Conservation (phyloP, 2,113 vertebrate species). For the Amblyornis subalaris region DNA sequence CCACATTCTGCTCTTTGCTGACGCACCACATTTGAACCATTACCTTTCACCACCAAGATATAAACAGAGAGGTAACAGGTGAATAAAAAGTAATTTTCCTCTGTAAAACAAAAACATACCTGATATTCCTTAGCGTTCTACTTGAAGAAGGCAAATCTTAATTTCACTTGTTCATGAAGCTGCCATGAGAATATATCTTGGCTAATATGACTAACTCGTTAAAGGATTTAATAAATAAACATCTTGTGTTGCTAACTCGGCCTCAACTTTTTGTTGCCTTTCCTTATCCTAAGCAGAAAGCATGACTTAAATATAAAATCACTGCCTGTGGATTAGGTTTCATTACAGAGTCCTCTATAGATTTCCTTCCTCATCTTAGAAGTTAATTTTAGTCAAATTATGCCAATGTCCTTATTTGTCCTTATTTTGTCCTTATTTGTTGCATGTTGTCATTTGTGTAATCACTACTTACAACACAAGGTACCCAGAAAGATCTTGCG, state of each 20-base stretch:
- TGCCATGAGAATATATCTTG: neutral
- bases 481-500: neutral
- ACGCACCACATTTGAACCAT: neutral
- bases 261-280: neutral
- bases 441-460: neutral
- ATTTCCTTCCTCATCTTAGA: neutral
- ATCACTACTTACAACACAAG: neutral
- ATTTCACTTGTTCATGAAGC: neutral
- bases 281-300: neutral
- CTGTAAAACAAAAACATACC: neutral
- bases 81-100: neutral
- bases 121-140: neutral
- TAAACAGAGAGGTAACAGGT: neutral
- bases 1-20: neutral
- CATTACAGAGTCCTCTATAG: neutral
- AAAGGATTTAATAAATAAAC: neutral
- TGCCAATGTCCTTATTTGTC: neutral
- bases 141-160: neutral
- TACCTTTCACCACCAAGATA: neutral
- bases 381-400: neutral
- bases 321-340: neutral
- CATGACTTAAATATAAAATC: neutral
- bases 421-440: neutral
- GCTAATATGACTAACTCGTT: neutral
- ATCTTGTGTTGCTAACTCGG: neutral